Conservation (phyloP, 2,888 invertebrate species). For the Cheilosia vulpina region DNA sequence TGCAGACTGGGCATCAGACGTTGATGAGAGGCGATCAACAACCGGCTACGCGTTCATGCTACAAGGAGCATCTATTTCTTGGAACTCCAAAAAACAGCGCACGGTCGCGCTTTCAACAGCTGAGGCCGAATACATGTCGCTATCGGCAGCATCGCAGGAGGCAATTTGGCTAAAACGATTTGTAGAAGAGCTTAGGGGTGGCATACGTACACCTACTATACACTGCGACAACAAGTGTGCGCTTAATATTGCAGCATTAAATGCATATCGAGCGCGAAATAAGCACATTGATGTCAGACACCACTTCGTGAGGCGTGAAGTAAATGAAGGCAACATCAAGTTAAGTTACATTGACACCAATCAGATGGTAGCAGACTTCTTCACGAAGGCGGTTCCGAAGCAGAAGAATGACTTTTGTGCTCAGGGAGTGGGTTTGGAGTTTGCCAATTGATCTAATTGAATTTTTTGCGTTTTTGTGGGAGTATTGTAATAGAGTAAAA, state of each 20-base stretch:
- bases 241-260: conserved; percentile 26
- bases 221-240: conserved; percentile 66
- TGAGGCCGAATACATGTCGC: conserved; percentile 68
- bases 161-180: conserved; percentile 66
- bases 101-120: conserved; percentile 67
- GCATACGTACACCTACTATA: neutral
- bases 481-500: too few species aligned
- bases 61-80: conserved; percentile 59
- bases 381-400: conserved; percentile 53
- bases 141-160: conserved; percentile 60
- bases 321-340: conserved; percentile 28
- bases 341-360: conserved; percentile 32
- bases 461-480: too few species aligned
- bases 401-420: conserved; percentile 52
- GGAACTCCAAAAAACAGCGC: conserved; percentile 53
- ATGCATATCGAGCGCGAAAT: conserved; percentile 49
- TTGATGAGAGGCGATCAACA: conserved; percentile 50
- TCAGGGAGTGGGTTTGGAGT: conserved; percentile 41
- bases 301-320: conserved; percentile 48
- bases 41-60: conserved; percentile 59
- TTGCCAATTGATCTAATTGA: neutral
- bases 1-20: conserved; percentile 62
- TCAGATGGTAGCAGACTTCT: conserved; percentile 56
- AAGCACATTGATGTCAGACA: conserved; percentile 64
- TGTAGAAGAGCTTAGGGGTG: conserved; percentile 24